phyloP scores from a whole-genome alignment of 2,888 invertebrate genomes.

The Antheraea assamensis region DNA sequence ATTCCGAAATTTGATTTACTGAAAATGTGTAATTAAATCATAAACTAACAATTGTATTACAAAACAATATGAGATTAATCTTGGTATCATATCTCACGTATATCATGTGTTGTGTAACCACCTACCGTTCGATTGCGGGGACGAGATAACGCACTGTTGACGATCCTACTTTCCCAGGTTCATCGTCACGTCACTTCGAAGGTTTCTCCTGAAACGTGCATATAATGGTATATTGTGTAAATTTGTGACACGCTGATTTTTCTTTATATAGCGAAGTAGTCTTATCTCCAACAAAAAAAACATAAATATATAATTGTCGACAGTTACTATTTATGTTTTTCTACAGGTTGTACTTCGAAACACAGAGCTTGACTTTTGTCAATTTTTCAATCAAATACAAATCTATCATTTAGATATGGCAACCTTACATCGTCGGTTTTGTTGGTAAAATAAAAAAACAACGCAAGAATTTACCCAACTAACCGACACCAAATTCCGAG shows the following conservation, averaged over 20 bases:
- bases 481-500: slow-evolving; percentile 4
- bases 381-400: no score
- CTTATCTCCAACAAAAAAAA: no score
- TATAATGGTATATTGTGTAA: neutral
- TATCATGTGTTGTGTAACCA: neutral
- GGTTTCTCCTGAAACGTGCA: slow-evolving; percentile 5
- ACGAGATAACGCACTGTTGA: slow-evolving; percentile 11
- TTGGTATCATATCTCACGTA: slow-evolving; percentile 10
- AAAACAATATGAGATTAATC: neutral
- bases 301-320: no score
- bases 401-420: neutral
- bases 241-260: neutral
- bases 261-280: neutral
- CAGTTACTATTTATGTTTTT: no score
- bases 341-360: no score
- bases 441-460: neutral
- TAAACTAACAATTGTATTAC: neutral
- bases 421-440: neutral
- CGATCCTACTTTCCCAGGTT: slow-evolving; percentile 10
- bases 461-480: slow-evolving; percentile 11
- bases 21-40: neutral
- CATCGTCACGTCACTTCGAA: slow-evolving; percentile 8
- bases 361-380: no score
- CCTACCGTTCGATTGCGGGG: slow-evolving; percentile 15
- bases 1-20: neutral